These are phyloP conservation scores for Seira sanloemensis DNA, from an alignment of 2,888 invertebrate genomes.

Conservation along the genomic window DNA sequence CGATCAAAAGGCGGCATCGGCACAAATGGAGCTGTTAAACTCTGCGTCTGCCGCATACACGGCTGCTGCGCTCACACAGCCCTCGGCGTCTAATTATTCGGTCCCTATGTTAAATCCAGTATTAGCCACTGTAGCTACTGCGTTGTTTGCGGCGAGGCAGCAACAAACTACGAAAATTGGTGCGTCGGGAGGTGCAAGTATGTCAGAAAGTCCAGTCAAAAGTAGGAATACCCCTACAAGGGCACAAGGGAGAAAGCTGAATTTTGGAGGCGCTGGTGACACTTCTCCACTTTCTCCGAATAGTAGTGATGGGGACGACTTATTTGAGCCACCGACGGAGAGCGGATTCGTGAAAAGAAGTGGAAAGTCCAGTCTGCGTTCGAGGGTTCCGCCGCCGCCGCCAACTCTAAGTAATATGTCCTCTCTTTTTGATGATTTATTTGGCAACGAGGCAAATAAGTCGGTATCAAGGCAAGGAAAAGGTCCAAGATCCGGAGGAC, in stretches of 20 bases:
- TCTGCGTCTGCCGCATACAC: neutral
- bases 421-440: conserved; percentile 68
- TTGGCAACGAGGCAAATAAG: conserved; percentile 60
- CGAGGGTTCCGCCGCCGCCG: too few species aligned
- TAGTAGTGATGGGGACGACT: conserved; percentile 91
- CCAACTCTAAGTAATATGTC: conserved; percentile 39
- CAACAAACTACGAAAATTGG: conserved; percentile 34
- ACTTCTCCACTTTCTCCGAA: conserved; percentile 91
- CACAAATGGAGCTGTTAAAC: neutral
- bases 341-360: conserved; percentile 57
- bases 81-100: neutral
- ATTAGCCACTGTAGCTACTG: conserved; percentile 70
- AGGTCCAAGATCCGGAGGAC: conserved; percentile 12
- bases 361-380: conserved; percentile 15
- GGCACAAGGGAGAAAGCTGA: conserved; percentile 43
- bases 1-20: neutral
- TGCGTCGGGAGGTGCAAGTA: neutral
- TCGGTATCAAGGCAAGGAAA: conserved; percentile 39
- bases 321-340: conserved; percentile 85
- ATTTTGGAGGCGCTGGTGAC: conserved; percentile 61
- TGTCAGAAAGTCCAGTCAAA: neutral
- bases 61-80: conserved; percentile 11
- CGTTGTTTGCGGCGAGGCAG: conserved; percentile 57
- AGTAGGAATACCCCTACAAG: conserved; percentile 62
- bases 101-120: conserved; percentile 52